These are phyloP conservation scores for Podargus strigoides DNA, from an alignment of 2,797 vertebrate genomes.

Conservation along the genomic window DNA sequence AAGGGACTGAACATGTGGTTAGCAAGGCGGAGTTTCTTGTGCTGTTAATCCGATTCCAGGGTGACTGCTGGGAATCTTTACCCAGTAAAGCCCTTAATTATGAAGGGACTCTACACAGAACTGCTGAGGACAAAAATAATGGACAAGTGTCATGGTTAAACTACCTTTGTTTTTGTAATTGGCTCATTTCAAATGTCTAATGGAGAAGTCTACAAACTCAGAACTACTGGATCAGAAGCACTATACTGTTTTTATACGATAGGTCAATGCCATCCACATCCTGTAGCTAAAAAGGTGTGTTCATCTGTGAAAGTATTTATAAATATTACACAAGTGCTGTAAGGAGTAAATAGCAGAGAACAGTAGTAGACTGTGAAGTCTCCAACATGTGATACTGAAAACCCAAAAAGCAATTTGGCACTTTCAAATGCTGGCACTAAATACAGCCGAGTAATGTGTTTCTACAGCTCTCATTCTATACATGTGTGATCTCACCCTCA, in stretches of 20 bases:
- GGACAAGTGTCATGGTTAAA: slow-evolving; percentile 40
- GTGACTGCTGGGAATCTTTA: slow-evolving; percentile 50
- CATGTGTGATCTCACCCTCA: slow-evolving; percentile 36
- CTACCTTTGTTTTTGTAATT: slow-evolving; percentile 22
- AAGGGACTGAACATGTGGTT: slow-evolving; percentile 29
- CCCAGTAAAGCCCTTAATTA: slow-evolving; percentile 39
- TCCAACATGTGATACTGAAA: slow-evolving; percentile 16
- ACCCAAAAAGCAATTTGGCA: background rate
- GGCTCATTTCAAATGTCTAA: slow-evolving; percentile 15
- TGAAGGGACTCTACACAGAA: background rate
- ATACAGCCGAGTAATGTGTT: background rate
- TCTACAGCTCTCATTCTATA: slow-evolving; percentile 1
- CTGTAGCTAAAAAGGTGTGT: background rate
- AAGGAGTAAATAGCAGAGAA: slow-evolving; percentile 17
- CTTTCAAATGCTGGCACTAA: slow-evolving; percentile 24
- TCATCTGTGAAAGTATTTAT: background rate
- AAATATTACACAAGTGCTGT: background rate
- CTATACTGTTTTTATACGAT: background rate
- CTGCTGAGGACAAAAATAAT: slow-evolving; percentile 33
- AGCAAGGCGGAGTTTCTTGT: slow-evolving; percentile 35
- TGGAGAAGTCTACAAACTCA: slow-evolving; percentile 1
- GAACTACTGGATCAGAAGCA: slow-evolving; percentile 25
- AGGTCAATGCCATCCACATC: slow-evolving; percentile 2
- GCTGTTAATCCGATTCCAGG: slow-evolving; percentile 42
- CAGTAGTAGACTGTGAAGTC: background rate